phyloP scores from a whole-genome alignment of 2,113 vertebrate species.

The Orcinus orca region DNA sequence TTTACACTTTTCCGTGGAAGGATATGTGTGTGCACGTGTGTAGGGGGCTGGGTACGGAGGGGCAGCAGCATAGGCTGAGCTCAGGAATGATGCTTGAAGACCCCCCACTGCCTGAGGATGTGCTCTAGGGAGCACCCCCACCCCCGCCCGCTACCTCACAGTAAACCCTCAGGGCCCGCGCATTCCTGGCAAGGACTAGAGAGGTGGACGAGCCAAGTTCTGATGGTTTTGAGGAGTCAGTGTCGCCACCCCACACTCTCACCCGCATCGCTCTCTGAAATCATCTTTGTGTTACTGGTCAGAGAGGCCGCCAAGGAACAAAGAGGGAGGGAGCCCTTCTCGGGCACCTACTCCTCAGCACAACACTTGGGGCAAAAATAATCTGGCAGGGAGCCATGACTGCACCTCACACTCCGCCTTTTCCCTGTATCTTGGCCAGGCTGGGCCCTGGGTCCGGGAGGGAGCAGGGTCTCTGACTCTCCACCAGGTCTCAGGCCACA shows the following conservation, averaged over 20 bases:
- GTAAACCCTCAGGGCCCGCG: not conserved
- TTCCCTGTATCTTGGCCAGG: not conserved
- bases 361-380: not conserved
- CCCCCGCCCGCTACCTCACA: not conserved
- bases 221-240: not conserved
- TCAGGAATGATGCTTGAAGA: not conserved
- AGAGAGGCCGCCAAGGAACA: not conserved
- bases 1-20: not conserved
- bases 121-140: not conserved
- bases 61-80: not conserved
- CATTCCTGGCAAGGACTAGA: not conserved
- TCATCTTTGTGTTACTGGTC: not conserved
- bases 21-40: too few species aligned
- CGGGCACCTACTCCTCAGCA: not conserved
- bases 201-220: not conserved
- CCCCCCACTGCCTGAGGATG: not conserved
- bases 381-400: not conserved
- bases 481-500: not conserved
- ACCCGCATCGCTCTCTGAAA: not conserved
- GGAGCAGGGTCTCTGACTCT: rapidly evolving
- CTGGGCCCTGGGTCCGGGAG: not conserved
- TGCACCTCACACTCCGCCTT: not conserved
- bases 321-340: not conserved
- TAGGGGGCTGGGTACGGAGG: not conserved
- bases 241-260: not conserved